phyloP scores from a whole-genome alignment of 2,113 vertebrate genomes.

The Saguinus midas region DNA sequence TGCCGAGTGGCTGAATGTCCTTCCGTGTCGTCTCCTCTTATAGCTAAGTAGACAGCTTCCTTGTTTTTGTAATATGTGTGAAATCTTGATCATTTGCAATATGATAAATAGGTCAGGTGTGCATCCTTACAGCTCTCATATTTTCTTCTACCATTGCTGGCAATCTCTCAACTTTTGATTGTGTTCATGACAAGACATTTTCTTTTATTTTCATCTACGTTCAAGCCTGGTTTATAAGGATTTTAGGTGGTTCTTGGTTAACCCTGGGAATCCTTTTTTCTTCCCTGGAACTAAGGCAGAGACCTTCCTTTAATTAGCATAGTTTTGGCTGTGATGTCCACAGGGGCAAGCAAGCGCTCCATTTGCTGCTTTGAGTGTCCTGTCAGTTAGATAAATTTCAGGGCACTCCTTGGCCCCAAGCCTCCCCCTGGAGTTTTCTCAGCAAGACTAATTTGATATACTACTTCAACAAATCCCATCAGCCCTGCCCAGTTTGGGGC shows the following conservation, averaged over 20 bases:
- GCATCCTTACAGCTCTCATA: neutral
- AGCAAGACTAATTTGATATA: conserved; percentile 67
- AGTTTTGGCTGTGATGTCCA: neutral
- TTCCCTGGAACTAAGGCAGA: neutral
- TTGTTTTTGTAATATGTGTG: neutral
- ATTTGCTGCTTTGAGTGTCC: neutral
- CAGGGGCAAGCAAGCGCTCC: neutral
- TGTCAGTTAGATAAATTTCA: conserved; percentile 68
- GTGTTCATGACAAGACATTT: neutral
- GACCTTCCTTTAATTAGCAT: neutral
- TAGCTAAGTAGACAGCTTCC: neutral
- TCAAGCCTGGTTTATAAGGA: neutral
- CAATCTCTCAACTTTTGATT: neutral
- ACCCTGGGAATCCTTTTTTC: neutral
- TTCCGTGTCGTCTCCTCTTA: neutral
- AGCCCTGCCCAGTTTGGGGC: conserved; percentile 27
- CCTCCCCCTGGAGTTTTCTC: conserved; percentile 34
- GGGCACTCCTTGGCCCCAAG: conserved; percentile 37
- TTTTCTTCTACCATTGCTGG: neutral
- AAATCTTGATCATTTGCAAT: neutral
- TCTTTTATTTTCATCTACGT: neutral
- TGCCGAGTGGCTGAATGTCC: neutral
- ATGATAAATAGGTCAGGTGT: too few species aligned
- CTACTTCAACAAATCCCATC: conserved; percentile 62
- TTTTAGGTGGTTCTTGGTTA: neutral